Base-by-base conservation (phyloP, 2,888 invertebrate species). In the Chalcosyrphus nemorum region DNA sequence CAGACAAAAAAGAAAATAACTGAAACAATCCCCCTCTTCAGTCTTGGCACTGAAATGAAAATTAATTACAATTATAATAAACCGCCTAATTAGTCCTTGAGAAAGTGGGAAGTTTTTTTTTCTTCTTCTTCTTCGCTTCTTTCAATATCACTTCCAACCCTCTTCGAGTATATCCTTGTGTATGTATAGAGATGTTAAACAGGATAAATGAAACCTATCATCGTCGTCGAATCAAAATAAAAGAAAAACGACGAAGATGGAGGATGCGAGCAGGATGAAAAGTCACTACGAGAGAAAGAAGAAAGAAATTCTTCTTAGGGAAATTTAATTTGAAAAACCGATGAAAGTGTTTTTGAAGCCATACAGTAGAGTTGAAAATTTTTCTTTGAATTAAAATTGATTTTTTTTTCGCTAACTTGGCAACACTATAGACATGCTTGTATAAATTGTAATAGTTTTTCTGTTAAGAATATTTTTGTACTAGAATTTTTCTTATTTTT, bases 271-370 rank as follows among this genome's bases (percentile, higher is more conserved):
- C 70, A 77, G 41, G 71, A 27, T 50, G 74, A 52, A 68, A 35
- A 35, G 11, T 50, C 54, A 5, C 15, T 43, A 41, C 47, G 43
- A n/a, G 32, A 19, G 56, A 86, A 50, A 41, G 21, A 45, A 52
- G 43, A 29, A 29, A 17, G 38, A 56, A 29, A 78, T 85, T 76
- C 86, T 65, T 82, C 86, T 86, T 87, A 88, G 87, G 86, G 77
- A 88, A 90, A 89, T 89, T 89, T 90, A 90, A 90, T 90, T 91
- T 91, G 88, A 89, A 91, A 91, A 91, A 91, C 91, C 89, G 91
- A 91, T 91, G 91, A 91, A 91, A 91, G 91, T 91, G 91, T 91
- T 91, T 91, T 89, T 89, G 90, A 91, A 91, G 90, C 91, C 91
- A 76, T 88, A 88, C 65, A 80, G 71, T 52, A 74, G 70, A 70